phyloP scores from a whole-genome alignment of 2,797 vertebrate genomes.

The Spinus pinus region DNA sequence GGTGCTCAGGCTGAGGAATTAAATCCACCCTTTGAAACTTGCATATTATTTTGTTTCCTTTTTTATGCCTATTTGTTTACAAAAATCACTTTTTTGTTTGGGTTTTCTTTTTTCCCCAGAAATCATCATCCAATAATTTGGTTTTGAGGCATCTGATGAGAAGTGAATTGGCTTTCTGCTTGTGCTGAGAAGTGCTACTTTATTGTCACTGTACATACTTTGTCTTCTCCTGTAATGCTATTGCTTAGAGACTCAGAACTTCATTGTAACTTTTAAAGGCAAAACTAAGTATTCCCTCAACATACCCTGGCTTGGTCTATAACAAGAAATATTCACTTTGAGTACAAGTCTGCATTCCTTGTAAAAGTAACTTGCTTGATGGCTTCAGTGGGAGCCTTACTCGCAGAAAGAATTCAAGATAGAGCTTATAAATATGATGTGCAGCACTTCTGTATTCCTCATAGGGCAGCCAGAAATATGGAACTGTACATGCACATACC shows the following conservation, averaged over 20 bases:
- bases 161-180: background rate
- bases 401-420: background rate
- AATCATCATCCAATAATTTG: background rate
- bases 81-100: background rate
- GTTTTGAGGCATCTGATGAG: background rate
- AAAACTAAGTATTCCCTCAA: background rate
- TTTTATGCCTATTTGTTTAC: background rate
- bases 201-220: background rate
- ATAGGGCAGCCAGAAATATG: background rate
- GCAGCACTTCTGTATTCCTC: background rate
- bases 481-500: background rate
- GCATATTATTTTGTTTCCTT: background rate
- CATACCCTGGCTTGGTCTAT: background rate
- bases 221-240: background rate
- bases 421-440: background rate
- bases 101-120: background rate
- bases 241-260: background rate
- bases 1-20: background rate
- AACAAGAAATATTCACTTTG: conserved; percentile 33
- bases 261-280: background rate
- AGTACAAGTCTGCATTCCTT: background rate
- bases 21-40: background rate
- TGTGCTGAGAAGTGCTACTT: background rate
- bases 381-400: conserved; percentile 10
- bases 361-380: conserved; percentile 26